These are phyloP conservation scores for Cacajao melanocephalus DNA, from an alignment of 2,797 vertebrate species.

Conservation along the genomic window DNA sequence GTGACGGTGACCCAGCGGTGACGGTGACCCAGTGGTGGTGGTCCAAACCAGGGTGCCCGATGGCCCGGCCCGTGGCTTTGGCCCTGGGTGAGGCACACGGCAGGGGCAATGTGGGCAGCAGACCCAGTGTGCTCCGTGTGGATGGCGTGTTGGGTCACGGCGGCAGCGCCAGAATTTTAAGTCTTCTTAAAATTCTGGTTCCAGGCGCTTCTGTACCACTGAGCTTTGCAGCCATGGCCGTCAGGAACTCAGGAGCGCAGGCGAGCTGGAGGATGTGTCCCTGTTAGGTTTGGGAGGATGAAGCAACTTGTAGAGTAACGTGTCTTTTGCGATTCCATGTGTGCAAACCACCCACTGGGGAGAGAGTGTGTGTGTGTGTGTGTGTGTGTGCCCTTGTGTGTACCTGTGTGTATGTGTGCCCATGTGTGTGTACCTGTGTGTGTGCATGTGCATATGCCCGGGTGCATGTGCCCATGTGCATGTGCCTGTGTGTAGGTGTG, in stretches of 20 bases:
- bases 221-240: neutral
- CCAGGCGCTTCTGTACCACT: neutral
- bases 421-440: too few species aligned
- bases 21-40: fast-evolving
- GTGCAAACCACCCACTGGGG: neutral
- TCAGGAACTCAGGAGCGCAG: neutral
- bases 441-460: too few species aligned
- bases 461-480: too few species aligned
- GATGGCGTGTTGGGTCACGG: neutral
- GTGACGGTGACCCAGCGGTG: too few species aligned
- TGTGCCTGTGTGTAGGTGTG: too few species aligned
- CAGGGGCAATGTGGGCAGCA: neutral
- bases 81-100: neutral
- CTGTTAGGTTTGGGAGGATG: neutral
- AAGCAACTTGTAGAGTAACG: neutral
- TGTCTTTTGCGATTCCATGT: neutral
- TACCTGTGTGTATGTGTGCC: too few species aligned
- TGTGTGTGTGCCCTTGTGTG: neutral
- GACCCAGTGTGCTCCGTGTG: neutral
- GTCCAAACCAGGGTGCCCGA: neutral
- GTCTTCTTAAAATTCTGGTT: too few species aligned
- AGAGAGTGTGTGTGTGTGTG: neutral
- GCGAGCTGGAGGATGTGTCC: neutral
- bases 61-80: fast-evolving
- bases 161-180: neutral